These are phyloP conservation scores for Armadillidium nasatum DNA, from an alignment of 1,140 invertebrate genomes.

Conservation along the genomic window DNA sequence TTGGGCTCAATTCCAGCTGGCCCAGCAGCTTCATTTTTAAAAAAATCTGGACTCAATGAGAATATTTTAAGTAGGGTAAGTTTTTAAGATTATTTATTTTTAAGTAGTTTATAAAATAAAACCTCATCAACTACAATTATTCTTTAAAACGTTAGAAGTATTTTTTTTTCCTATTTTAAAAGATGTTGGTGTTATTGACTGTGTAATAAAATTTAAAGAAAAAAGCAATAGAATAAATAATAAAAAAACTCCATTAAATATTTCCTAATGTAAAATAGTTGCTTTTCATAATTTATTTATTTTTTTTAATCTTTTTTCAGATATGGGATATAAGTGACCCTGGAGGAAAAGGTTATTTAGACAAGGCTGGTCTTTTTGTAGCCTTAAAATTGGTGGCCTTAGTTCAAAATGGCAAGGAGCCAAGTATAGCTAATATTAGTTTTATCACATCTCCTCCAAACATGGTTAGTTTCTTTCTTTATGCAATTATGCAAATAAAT, in stretches of 20 bases:
- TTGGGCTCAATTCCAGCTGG: conserved; percentile 65
- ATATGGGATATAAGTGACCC: conserved; percentile 95
- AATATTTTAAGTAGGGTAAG: conserved; percentile 74
- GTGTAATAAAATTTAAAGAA: conserved; percentile 23
- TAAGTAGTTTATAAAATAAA: no score
- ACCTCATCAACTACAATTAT: no score
- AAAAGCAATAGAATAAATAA: neutral
- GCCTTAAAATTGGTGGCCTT: conserved; percentile 88
- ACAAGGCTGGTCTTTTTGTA: conserved; percentile 78
- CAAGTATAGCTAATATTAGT: conserved; percentile 72
- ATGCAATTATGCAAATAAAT: no score
- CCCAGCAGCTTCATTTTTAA: conserved; percentile 89
- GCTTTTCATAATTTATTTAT: no score
- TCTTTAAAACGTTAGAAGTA: no score
- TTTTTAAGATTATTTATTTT: neutral
- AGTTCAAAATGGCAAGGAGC: conserved; percentile 79
- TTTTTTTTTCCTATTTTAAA: no score
- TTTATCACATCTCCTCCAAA: conserved; percentile 76
- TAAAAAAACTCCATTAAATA: no score
- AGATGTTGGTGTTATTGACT: no score
- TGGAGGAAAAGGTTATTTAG: conserved; percentile 80
- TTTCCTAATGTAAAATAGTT: no score
- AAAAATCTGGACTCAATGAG: conserved; percentile 90
- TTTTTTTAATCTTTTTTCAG: conserved; percentile 50
- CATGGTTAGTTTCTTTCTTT: conserved; percentile 61